Evolutionary conservation across 1,140 invertebrate species (phyloP).

Genomic region (Leucophenga varia): DNA sequence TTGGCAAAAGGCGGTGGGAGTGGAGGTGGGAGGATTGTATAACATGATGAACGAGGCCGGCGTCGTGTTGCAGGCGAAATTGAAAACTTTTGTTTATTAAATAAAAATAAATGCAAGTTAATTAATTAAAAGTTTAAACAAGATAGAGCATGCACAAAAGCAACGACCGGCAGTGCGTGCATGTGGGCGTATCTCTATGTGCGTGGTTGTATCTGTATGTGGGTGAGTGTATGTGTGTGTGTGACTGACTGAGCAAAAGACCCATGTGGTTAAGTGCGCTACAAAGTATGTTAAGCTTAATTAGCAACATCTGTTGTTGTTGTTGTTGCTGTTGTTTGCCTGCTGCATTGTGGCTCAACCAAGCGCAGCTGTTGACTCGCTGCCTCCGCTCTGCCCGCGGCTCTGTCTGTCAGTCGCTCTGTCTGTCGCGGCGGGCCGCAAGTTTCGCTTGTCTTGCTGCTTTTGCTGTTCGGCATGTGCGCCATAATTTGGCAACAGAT

Average conservation of each 20-base stretch:
- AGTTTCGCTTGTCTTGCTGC: too few species aligned
- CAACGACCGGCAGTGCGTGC: too few species aligned
- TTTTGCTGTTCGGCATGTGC: slow-evolving; percentile 16
- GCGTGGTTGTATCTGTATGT: neutral
- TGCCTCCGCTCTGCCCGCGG: neutral
- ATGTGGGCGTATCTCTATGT: too few species aligned
- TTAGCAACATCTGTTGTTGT: slow-evolving; percentile 18
- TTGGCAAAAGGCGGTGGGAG: too few species aligned
- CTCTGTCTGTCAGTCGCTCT: neutral
- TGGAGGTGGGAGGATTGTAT: too few species aligned
- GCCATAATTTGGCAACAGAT: slow-evolving; percentile 31
- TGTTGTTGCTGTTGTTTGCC: too few species aligned
- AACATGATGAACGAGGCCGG: neutral
- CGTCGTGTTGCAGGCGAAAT: too few species aligned
- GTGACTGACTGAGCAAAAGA: slow-evolving; percentile 5
- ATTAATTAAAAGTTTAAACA: too few species aligned
- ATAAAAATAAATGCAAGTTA: slow-evolving; percentile 50
- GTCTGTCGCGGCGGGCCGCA: too few species aligned
- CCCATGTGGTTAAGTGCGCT: slow-evolving; percentile 19
- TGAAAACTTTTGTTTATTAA: slow-evolving; percentile 46
- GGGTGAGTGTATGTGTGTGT: neutral
- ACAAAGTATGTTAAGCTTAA: slow-evolving; percentile 34
- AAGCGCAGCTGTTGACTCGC: slow-evolving; percentile 16
- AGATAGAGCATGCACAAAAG: slow-evolving; percentile 41
- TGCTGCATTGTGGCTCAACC: slow-evolving; percentile 17